Conservation (phyloP, 2,888 invertebrate genomes). For the Oithona nana region DNA sequence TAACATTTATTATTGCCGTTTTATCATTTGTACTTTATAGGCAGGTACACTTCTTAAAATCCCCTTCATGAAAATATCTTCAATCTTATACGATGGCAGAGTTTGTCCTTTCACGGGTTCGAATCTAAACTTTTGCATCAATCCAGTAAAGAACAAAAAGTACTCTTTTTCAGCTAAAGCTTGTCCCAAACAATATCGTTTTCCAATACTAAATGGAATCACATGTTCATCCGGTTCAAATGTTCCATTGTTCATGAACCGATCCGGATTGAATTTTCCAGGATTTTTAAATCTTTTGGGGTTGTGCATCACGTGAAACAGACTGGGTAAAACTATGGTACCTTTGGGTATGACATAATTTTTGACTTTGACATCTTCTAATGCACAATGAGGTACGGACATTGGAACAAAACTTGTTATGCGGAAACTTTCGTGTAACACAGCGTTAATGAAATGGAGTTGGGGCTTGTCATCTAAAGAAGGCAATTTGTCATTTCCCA, state of each 20-base stretch:
- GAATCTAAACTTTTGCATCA: constrained; percentile 5
- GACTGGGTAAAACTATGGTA: constrained; percentile 13
- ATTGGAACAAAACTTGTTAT: constrained; percentile 8
- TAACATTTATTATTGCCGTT: neutral
- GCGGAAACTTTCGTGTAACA: constrained; percentile 11
- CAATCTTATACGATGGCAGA: neutral
- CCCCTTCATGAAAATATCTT: neutral
- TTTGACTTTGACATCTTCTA: constrained; percentile 10
- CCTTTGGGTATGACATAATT: constrained; percentile 17
- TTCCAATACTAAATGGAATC: constrained; percentile 1
- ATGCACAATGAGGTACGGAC: constrained; percentile 15
- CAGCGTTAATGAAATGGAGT: neutral
- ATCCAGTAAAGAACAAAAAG: neutral
- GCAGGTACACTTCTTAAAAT: neutral
- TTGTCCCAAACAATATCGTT: constrained; percentile 3
- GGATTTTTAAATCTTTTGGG: constrained; percentile 10
- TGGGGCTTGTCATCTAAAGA: neutral
- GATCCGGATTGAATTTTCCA: constrained; percentile 17
- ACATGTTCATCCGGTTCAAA: neutral
- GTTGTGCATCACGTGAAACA: constrained; percentile 16
- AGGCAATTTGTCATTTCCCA: neutral
- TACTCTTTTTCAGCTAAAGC: constrained; percentile 8
- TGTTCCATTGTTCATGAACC: constrained; percentile 15
- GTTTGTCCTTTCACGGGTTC: neutral
- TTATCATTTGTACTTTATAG: neutral